Evolutionary conservation across 2,888 invertebrate species (phyloP).

Genomic region (Pedicia rivosa): DNA sequence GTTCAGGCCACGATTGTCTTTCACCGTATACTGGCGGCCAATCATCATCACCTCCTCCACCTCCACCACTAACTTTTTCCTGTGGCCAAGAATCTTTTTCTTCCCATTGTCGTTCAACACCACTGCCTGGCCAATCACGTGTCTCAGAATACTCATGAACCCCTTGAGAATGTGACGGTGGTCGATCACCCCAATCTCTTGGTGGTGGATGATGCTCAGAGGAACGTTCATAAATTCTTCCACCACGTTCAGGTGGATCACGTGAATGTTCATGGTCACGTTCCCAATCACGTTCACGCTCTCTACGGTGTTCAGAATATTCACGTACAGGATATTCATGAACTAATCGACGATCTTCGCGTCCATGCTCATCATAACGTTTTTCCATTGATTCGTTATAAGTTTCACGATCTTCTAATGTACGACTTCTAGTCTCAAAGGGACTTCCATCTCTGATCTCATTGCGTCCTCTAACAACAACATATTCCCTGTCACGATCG

Average conservation of each 20-base stretch:
- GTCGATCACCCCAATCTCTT: background rate
- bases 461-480: constrained; percentile 20
- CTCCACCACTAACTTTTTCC: constrained; percentile 8
- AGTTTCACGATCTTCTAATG: constrained; percentile 15
- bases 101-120: constrained; percentile 12
- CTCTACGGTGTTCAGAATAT: constrained; percentile 14
- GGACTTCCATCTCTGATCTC: constrained; percentile 25
- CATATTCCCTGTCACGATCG: constrained; percentile 22
- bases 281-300: constrained; percentile 10
- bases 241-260: constrained; percentile 11
- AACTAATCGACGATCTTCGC: constrained; percentile 2
- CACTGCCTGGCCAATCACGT: constrained; percentile 17
- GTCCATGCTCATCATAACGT: constrained; percentile 2
- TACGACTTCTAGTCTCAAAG: constrained; percentile 6
- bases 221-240: background rate
- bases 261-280: constrained; percentile 4
- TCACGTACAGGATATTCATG: constrained; percentile 1
- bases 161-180: background rate
- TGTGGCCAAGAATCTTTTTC: background rate
- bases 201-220: constrained; percentile 2
- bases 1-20: background rate
- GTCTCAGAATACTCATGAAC: constrained; percentile 12
- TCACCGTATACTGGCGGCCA: constrained; percentile 6
- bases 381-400: constrained; percentile 17
- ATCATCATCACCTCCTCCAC: constrained; percentile 16